Evolutionary conservation across 2,113 vertebrate species (phyloP), one percentile per base, ranked within the genome.

Genomic region (Lycocorax pyrrhopterus): DNA sequence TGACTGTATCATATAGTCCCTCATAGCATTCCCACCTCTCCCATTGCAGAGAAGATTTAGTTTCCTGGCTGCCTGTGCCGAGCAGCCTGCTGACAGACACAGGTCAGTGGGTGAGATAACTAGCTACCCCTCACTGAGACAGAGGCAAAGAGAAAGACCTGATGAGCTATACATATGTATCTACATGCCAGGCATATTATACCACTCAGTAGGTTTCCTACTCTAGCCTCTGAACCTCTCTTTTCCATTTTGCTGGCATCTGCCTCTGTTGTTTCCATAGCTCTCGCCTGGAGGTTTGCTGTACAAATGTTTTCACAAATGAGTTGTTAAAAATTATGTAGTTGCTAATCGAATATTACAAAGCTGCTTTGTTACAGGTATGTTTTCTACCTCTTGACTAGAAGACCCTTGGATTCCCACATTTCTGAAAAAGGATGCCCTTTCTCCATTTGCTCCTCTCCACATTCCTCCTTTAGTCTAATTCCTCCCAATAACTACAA

Each of bases 61-160:
- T 49, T 91, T 94, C 69, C 79, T 2, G 2, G 37, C 32, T 46
- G 85, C 56, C 60, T 27, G 73, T 72, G 85, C 69, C 0, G 1
- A 81, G 83, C 33, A 90, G 84, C 94, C 96, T 78, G 88, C 96
- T 96, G 94, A 53, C n/a, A 95, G 94, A 87, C 90, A 96, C 73
- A 92, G 92, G 96, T 92, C 94, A 96, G 88, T 89, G 88, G 82
- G 75, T 88, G 79, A 96, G 96, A 87, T 96, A 97, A 95, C 83
- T 96, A 88, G 59, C 72, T 72, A 41, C 75, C 72, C n/a, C 87
- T 90, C 14, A 5, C 93, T 93, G 94, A 81, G 92, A 85, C 7
- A 16, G 78, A 94, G 56, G 55, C 39, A 81, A 77, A 63, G 72
- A 85, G 72, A 90, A 64, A 77, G 72, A 37, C 47, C 76, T 91